Evolutionary conservation across 2,113 vertebrate genomes (phyloP).

Genomic region (Bagarius yarrelli): DNA sequence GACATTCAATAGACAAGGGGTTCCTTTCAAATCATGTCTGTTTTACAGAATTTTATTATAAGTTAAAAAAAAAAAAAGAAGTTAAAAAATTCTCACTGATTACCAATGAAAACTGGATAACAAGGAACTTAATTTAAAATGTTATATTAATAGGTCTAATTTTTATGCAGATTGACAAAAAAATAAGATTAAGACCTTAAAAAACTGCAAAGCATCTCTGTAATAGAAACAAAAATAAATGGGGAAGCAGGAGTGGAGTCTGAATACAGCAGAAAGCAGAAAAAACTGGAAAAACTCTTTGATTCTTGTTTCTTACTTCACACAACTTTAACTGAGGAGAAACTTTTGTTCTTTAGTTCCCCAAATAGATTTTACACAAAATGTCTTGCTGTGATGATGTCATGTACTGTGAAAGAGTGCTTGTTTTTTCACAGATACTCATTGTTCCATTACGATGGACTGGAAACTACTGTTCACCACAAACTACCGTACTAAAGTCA

Average conservation of each 20-base stretch:
- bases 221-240: background rate
- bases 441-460: slow-evolving; percentile 10
- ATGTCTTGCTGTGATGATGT: slow-evolving; percentile 29
- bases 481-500: background rate
- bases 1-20: background rate
- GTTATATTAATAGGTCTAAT: background rate
- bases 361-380: slow-evolving; percentile 8
- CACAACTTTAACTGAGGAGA: background rate
- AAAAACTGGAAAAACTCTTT: background rate
- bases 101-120: background rate
- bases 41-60: background rate
- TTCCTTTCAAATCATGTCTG: background rate
- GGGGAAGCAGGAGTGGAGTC: background rate
- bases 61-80: background rate
- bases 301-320: background rate
- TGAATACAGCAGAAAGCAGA: background rate
- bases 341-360: slow-evolving; percentile 11
- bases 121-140: background rate
- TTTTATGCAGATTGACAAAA: background rate
- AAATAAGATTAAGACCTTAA: no score
- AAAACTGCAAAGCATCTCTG: background rate
- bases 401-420: background rate
- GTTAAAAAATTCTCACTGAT: background rate
- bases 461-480: slow-evolving; percentile 14
- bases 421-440: slow-evolving; percentile 20